These are phyloP conservation scores for Diarsia dahlii DNA, from an alignment of 2,888 invertebrate species.

Conservation along the genomic window DNA sequence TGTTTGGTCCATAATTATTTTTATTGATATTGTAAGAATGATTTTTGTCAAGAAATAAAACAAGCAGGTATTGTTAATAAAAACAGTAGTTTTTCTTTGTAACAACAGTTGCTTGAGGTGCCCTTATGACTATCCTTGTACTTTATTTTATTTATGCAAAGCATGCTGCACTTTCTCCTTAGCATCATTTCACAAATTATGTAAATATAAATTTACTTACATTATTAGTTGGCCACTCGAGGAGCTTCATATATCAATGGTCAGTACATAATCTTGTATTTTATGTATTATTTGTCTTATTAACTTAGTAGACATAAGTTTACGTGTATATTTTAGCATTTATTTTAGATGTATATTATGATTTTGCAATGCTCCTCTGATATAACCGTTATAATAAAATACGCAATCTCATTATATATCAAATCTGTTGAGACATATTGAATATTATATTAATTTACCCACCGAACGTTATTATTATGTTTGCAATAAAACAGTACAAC, in stretches of 20 bases:
- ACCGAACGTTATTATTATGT: conserved; percentile 75
- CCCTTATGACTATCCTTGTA: conserved; percentile 37
- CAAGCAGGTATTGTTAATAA: conserved; percentile 46
- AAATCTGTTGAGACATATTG: conserved; percentile 65
- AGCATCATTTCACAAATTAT: conserved; percentile 54
- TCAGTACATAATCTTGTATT: conserved; percentile 70
- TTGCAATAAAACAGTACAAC: conserved; percentile 71
- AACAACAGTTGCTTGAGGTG: conserved; percentile 33
- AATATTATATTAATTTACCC: conserved; percentile 77
- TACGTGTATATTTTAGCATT: conserved; percentile 81
- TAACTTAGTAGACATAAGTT: conserved; percentile 72
- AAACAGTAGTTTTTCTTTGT: conserved; percentile 47
- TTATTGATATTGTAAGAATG: conserved; percentile 31
- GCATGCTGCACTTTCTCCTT: conserved; percentile 54
- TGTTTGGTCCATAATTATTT: conserved; percentile 49
- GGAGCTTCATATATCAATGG: conserved; percentile 62
- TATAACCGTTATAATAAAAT: conserved; percentile 57
- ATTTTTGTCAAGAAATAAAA: conserved; percentile 48
- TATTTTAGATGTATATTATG: conserved; percentile 81
- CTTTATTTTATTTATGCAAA: conserved; percentile 53
- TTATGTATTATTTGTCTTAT: conserved; percentile 71
- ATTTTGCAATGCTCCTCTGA: conserved; percentile 69
- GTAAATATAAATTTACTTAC: conserved; percentile 63
- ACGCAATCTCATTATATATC: conserved; percentile 73
- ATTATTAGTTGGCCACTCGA: conserved; percentile 50